These are phyloP conservation scores for Cheilosia variabilis DNA, from an alignment of 2,888 invertebrate genomes.

Conservation along the genomic window DNA sequence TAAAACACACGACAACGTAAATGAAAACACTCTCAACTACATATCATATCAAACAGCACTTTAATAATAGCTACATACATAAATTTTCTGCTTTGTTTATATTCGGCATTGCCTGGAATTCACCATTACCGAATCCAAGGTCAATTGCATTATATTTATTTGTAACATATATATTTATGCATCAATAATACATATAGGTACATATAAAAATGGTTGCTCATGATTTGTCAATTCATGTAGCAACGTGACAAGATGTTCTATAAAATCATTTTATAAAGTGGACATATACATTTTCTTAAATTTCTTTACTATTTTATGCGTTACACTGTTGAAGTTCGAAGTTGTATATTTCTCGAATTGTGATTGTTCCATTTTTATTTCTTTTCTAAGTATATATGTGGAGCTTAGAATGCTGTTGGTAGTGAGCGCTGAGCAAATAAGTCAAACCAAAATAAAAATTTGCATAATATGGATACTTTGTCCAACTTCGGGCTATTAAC, in stretches of 20 bases:
- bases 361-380: too few species aligned
- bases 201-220: constrained; percentile 32
- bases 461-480: too few species aligned
- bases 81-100: constrained; percentile 26
- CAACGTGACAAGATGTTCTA: constrained; percentile 27
- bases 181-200: constrained; percentile 34
- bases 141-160: constrained; percentile 14
- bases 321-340: too few species aligned
- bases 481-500: too few species aligned
- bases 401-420: too few species aligned
- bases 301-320: constrained; percentile 1
- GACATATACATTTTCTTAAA: constrained; percentile 31
- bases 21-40: constrained; percentile 8
- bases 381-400: too few species aligned
- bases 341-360: too few species aligned
- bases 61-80: constrained; percentile 33
- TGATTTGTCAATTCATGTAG: constrained; percentile 9
- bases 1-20: too few species aligned
- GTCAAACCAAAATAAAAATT: too few species aligned
- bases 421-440: too few species aligned
- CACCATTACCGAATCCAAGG: not conserved
- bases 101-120: constrained; percentile 18
- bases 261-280: constrained; percentile 33
- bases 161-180: constrained; percentile 19
- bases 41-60: constrained; percentile 54